A percentile compares a stretch with the other conserved stretches of the same genome.
phyloP scores from a whole-genome alignment of 2,888 invertebrate species.

The Dolichomitus sp. region DNA sequence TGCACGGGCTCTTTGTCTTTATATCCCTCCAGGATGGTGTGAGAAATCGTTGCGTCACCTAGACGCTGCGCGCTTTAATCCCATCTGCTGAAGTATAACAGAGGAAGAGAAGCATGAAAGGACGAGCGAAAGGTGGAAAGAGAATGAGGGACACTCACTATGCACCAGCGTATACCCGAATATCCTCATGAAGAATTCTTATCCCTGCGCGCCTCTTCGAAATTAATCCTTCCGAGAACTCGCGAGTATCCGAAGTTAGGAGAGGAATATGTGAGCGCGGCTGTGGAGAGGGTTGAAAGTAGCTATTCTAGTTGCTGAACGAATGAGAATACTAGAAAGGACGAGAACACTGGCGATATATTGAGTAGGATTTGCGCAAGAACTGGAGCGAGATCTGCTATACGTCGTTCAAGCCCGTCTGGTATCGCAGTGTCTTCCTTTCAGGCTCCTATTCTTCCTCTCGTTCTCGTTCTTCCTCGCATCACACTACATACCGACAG shows the following conservation, averaged over 20 bases:
- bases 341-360: constrained; percentile 46
- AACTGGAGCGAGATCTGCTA: constrained; percentile 24
- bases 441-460: background rate
- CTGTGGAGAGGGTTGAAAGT: constrained; percentile 17
- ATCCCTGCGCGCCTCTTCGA: constrained; percentile 45
- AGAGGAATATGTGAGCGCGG: constrained; percentile 19
- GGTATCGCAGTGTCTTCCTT: constrained; percentile 16
- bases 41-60: constrained; percentile 44
- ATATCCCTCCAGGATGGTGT: background rate
- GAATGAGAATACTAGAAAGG: constrained; percentile 20
- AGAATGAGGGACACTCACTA: constrained; percentile 41
- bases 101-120: background rate
- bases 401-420: constrained; percentile 36
- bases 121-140: background rate
- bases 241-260: constrained; percentile 25
- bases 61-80: constrained; percentile 39
- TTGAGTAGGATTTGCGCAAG: constrained; percentile 53
- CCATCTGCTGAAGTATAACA: constrained; percentile 28
- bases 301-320: constrained; percentile 25
- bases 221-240: constrained; percentile 51
- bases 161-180: constrained; percentile 31
- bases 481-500: constrained; percentile 4
- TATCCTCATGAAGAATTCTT: constrained; percentile 60
- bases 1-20: constrained; percentile 7
- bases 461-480: constrained; percentile 15